These are phyloP conservation scores for honey bee (Apis mellifera) DNA, from an alignment of 1,140 invertebrate genomes.

Conservation along the genomic window DNA sequence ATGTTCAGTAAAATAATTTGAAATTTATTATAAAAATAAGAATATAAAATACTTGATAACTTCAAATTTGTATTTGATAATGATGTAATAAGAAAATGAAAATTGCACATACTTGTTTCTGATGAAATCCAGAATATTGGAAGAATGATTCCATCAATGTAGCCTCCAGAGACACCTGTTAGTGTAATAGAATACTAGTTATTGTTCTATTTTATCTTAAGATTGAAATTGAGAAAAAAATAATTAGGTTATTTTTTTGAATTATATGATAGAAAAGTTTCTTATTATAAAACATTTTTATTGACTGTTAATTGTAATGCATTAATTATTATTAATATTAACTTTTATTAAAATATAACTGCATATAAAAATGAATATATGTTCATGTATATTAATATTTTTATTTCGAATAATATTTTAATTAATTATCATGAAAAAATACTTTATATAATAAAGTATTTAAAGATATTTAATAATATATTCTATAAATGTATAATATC, in stretches of 20 bases:
- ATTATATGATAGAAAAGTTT: neutral
- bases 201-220: neutral
- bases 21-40: too few relatives aligned
- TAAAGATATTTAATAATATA: neutral
- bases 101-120: neutral
- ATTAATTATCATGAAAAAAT: neutral
- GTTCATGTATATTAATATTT: neutral
- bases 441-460: neutral
- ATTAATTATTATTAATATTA: neutral
- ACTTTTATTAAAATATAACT: neutral
- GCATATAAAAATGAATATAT: neutral
- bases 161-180: constrained; percentile 8
- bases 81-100: too few relatives aligned
- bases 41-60: neutral
- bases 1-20: too few relatives aligned
- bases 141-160: too few relatives aligned
- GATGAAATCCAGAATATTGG: neutral
- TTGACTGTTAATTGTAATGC: too few relatives aligned
- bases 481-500: too few relatives aligned
- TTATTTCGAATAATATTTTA: neutral
- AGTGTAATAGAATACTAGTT: neutral
- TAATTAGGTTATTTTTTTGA: neutral
- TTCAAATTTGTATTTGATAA: neutral
- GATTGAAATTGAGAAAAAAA: neutral
- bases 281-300: neutral